These are phyloP conservation scores for Nomada ferruginata DNA, from an alignment of 2,888 invertebrate genomes.

Conservation along the genomic window DNA sequence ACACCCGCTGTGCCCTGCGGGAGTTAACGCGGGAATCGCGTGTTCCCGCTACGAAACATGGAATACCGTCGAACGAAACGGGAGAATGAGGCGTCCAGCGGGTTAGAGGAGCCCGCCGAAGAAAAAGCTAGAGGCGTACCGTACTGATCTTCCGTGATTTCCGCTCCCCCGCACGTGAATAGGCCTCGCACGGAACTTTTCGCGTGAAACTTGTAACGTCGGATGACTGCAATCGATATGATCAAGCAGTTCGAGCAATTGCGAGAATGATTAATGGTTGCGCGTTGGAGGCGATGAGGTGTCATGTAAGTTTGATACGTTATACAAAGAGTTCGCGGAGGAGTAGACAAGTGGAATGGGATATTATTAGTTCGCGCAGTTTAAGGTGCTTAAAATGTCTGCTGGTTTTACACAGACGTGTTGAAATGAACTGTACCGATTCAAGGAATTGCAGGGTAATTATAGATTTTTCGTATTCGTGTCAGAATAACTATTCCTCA, in stretches of 20 bases:
- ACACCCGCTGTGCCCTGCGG: conserved; percentile 81
- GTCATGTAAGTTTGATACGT: neutral
- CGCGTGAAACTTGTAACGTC: neutral
- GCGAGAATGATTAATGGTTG: conserved; percentile 11
- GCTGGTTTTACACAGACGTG: neutral
- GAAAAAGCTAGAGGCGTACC: conserved; percentile 26
- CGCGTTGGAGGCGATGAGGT: neutral
- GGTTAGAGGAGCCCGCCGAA: conserved; percentile 16
- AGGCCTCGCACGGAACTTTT: conserved; percentile 3
- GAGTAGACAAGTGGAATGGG: neutral
- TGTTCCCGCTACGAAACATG: conserved; percentile 72
- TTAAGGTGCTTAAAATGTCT: neutral
- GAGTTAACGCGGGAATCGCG: conserved; percentile 83
- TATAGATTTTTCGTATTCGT: neutral
- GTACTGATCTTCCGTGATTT: conserved; percentile 56
- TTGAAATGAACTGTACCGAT: neutral
- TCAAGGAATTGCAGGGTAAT: no score
- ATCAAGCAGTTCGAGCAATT: neutral
- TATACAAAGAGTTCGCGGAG: neutral
- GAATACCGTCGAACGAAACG: conserved; percentile 50
- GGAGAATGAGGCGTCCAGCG: conserved; percentile 39
- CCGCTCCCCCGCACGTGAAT: conserved; percentile 8
- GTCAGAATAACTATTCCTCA: neutral
- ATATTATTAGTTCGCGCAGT: neutral
- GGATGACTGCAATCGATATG: conserved; percentile 5